Conservation (phyloP, 2,888 invertebrate genomes). For the Lycocerus yunnanus region DNA sequence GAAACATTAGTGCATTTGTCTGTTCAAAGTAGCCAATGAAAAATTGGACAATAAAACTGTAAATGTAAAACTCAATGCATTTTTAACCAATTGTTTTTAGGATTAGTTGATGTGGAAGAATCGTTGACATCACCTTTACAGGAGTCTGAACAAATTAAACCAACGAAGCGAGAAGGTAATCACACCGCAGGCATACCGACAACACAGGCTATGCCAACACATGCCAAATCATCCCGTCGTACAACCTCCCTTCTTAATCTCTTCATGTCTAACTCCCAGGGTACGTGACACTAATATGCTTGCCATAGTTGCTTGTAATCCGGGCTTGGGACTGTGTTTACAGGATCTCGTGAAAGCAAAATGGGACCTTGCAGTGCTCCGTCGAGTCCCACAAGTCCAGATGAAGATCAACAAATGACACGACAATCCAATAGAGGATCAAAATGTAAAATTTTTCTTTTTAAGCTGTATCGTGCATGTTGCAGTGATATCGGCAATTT, state of each 20-base stretch:
- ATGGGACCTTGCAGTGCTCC: slow-evolving; percentile 62
- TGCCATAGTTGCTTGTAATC: slow-evolving; percentile 53
- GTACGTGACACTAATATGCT: slow-evolving; percentile 58
- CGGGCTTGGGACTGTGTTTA: slow-evolving; percentile 73
- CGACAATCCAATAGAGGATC: slow-evolving; percentile 82
- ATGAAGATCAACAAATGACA: slow-evolving; percentile 66
- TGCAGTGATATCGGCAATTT: slow-evolving; percentile 39
- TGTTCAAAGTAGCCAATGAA: too few species aligned
- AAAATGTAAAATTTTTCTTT: slow-evolving; percentile 69
- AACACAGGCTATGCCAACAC: slow-evolving; percentile 57
- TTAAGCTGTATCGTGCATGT: slow-evolving; percentile 42
- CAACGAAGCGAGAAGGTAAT: slow-evolving; percentile 70
- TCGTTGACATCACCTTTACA: slow-evolving; percentile 47
- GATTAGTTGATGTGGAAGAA: slow-evolving; percentile 51
- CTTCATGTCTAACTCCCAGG: slow-evolving; percentile 95
- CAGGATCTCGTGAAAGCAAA: slow-evolving; percentile 62
- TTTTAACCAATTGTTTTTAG: slow-evolving; percentile 37
- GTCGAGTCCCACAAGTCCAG: slow-evolving; percentile 72
- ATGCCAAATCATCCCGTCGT: slow-evolving; percentile 84
- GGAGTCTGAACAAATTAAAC: slow-evolving; percentile 54
- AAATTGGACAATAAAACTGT: neutral
- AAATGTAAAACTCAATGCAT: neutral
- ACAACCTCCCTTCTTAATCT: slow-evolving; percentile 93
- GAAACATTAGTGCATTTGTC: too few species aligned
- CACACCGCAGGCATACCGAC: slow-evolving; percentile 49